Percentiles rank a stretch among this genome's conserved stretches.
phyloP scores from a whole-genome alignment of 2,113 vertebrate species.

The Fregetta grallaria region DNA sequence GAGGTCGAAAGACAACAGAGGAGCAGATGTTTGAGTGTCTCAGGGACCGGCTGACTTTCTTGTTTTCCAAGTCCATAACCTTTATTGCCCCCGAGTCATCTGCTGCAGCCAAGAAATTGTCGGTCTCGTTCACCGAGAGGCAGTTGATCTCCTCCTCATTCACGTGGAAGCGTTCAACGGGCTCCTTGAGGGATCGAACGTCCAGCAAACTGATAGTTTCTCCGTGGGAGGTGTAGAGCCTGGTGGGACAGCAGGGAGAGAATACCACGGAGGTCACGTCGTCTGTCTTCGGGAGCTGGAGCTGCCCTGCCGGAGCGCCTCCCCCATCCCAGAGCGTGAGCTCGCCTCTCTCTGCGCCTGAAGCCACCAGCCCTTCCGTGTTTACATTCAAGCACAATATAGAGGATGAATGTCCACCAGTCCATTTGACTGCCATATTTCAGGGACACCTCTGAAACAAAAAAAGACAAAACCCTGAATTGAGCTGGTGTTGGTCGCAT shows the following conservation, averaged over 20 bases:
- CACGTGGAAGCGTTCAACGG: slow-evolving; percentile 71
- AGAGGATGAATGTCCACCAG: slow-evolving; percentile 78
- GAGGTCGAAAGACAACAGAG: slow-evolving; percentile 89
- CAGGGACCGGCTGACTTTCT: slow-evolving; percentile 84
- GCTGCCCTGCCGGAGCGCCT: slow-evolving; percentile 63
- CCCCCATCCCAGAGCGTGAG: slow-evolving; percentile 83
- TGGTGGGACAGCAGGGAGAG: slow-evolving; percentile 65
- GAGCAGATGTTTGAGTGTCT: slow-evolving; percentile 96
- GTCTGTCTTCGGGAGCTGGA: slow-evolving; percentile 66
- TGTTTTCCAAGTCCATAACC: slow-evolving; percentile 85
- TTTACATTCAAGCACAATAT: slow-evolving; percentile 82
- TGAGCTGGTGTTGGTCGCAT: not conserved
- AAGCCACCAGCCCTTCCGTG: slow-evolving; percentile 81
- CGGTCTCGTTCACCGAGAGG: slow-evolving; percentile 82
- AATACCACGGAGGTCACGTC: slow-evolving; percentile 84
- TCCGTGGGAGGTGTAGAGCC: slow-evolving; percentile 83
- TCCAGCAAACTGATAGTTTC: slow-evolving; percentile 84
- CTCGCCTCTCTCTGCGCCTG: slow-evolving; percentile 86
- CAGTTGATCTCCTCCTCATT: slow-evolving; percentile 95
- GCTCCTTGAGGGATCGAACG: slow-evolving; percentile 76
- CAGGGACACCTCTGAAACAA: not conserved
- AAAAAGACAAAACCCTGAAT: not conserved
- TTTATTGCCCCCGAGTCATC: slow-evolving; percentile 90
- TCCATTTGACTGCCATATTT: slow-evolving; percentile 84
- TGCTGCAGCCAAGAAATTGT: slow-evolving; percentile 81